Percentiles rank a stretch among this genome's conserved stretches.
Conservation (phyloP, 2,888 invertebrate genomes). For the Drosophila diplacantha region DNA sequence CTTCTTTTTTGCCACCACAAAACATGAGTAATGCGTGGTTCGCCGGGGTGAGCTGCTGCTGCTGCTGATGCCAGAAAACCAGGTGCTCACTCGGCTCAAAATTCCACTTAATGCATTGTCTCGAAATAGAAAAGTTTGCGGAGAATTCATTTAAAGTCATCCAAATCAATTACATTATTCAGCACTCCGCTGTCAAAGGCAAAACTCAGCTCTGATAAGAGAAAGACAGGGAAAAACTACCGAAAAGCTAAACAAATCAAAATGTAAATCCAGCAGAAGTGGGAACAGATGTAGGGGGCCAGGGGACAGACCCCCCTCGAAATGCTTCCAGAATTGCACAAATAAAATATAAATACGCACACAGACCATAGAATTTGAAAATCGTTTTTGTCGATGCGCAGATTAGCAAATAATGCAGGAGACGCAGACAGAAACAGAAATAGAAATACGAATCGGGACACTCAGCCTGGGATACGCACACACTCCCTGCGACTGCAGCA, state of each 20-base stretch:
- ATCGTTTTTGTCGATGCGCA: slow-evolving; percentile 42
- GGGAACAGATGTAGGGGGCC: not conserved
- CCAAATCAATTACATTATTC: slow-evolving; percentile 51
- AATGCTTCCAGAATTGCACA: slow-evolving; percentile 44
- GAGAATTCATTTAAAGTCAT: slow-evolving; percentile 44
- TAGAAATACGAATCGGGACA: slow-evolving; percentile 25
- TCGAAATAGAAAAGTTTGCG: slow-evolving; percentile 39
- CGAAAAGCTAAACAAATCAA: slow-evolving; percentile 33
- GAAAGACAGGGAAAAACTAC: slow-evolving; percentile 6
- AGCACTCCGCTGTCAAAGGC: slow-evolving; percentile 23
- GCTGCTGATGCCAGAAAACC: slow-evolving; percentile 20
- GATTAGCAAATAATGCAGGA: slow-evolving; percentile 46
- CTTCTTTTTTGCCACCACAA: slow-evolving; percentile 51
- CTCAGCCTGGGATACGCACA: slow-evolving; percentile 17
- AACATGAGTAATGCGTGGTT: slow-evolving; percentile 67
- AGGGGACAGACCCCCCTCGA: not conserved
- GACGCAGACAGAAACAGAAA: slow-evolving; percentile 33
- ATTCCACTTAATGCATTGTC: slow-evolving; percentile 38
- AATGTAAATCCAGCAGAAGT: slow-evolving; percentile 29
- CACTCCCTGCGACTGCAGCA: slow-evolving; percentile 26
- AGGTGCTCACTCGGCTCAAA: slow-evolving; percentile 42
- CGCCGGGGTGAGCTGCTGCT: slow-evolving; percentile 26
- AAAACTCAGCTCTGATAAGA: slow-evolving; percentile 8
- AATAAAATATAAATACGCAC: slow-evolving; percentile 47
- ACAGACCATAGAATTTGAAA: slow-evolving; percentile 45